These are phyloP conservation scores for Pseudachorutes palmiensis DNA, from an alignment of 1,140 invertebrate genomes.

Conservation along the genomic window DNA sequence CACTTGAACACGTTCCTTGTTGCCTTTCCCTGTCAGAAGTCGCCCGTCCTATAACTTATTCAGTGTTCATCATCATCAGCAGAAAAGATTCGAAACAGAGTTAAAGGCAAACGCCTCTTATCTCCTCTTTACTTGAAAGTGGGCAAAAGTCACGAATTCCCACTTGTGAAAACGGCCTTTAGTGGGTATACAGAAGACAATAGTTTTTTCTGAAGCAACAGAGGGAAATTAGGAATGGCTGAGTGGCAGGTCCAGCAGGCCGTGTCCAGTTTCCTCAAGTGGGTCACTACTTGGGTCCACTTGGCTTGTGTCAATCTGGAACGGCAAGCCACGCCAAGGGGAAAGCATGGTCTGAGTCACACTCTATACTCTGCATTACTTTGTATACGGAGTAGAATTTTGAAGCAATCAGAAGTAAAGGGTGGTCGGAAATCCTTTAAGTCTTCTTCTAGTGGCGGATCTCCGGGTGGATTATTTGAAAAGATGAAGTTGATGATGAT, in stretches of 20 bases:
- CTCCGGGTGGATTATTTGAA: not conserved
- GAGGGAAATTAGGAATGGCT: not conserved
- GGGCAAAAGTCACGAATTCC: not conserved
- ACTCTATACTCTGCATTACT: too few relatives aligned
- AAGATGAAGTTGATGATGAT: constrained; percentile 8
- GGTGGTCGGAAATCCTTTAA: not conserved
- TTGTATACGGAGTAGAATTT: too few relatives aligned
- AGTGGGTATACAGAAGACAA: not conserved
- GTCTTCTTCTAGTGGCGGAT: not conserved
- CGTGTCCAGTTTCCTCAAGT: too few relatives aligned
- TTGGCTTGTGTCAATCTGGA: too few relatives aligned
- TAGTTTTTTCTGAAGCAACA: not conserved
- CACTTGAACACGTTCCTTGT: not conserved
- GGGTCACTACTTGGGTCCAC: too few relatives aligned
- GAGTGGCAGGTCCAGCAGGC: too few relatives aligned
- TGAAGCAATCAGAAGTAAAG: not conserved
- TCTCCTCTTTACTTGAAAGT: not conserved
- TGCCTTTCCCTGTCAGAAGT: not conserved
- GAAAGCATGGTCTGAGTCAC: too few relatives aligned
- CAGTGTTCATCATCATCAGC: too few relatives aligned
- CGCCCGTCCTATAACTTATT: not conserved
- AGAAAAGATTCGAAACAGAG: not conserved
- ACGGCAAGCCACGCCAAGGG: too few relatives aligned
- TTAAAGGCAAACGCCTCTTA: not conserved
- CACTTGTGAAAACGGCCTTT: not conserved